Evolutionary conservation across 2,113 vertebrate genomes (phyloP).

Genomic region (Thymallus thymallus): DNA sequence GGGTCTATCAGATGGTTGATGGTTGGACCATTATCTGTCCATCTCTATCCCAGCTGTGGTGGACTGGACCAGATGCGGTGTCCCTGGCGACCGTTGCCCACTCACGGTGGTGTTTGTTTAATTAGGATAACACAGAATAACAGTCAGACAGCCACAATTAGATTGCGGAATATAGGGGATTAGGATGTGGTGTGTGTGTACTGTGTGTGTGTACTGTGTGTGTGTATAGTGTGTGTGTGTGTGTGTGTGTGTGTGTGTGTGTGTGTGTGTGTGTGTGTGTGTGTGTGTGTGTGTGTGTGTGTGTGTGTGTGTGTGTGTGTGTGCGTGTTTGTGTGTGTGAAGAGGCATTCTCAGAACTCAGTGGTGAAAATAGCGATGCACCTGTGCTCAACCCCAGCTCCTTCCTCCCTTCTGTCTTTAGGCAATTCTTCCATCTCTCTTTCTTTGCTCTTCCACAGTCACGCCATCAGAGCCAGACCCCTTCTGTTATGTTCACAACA

Average conservation of each 20-base stretch:
- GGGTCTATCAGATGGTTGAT: neutral
- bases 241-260: too few species aligned
- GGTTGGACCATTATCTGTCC: neutral
- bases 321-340: neutral
- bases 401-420: slow-evolving; percentile 16
- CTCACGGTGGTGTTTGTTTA: slow-evolving; percentile 28
- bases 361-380: slow-evolving; percentile 17
- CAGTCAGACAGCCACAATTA: neutral
- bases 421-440: slow-evolving; percentile 31
- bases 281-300: slow-evolving; percentile 12
- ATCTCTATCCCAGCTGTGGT: neutral
- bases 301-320: slow-evolving; percentile 5
- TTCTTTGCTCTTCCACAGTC: slow-evolving; percentile 27
- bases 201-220: too few species aligned
- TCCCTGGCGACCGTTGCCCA: slow-evolving; percentile 8
- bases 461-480: slow-evolving; percentile 6
- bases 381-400: slow-evolving; percentile 25
- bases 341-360: neutral
- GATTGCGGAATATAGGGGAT: too few species aligned
- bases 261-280: too few species aligned
- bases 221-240: too few species aligned
- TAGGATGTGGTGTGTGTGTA: slow-evolving; percentile 21
- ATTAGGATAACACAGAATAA: slow-evolving; percentile 19
- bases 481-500: neutral
- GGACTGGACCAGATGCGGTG: neutral